Evolutionary conservation across 1,140 invertebrate species (phyloP).

Genomic region (Bombus affinis): DNA sequence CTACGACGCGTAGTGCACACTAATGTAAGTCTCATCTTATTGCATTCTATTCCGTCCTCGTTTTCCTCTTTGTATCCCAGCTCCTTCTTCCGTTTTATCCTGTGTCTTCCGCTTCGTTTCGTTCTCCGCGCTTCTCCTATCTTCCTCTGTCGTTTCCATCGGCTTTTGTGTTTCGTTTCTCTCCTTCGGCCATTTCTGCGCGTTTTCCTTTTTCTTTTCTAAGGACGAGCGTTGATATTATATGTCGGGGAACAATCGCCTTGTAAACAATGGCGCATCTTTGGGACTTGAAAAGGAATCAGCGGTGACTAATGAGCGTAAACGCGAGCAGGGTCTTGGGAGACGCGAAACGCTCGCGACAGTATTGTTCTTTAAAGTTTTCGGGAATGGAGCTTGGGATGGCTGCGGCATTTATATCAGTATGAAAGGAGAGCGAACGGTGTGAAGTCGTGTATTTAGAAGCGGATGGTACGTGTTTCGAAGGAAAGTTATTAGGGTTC

Average conservation of each 20-base stretch:
- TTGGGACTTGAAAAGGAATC: constrained; percentile 24
- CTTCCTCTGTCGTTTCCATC: too few species aligned
- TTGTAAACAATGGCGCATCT: constrained; percentile 45
- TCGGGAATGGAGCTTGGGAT: neutral
- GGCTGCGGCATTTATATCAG: neutral
- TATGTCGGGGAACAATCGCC: constrained; percentile 24
- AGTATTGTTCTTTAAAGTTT: constrained; percentile 41
- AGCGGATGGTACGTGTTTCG: neutral
- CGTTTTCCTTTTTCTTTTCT: neutral
- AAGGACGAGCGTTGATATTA: constrained; percentile 13
- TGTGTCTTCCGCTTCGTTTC: neutral
- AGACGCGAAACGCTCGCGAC: neutral
- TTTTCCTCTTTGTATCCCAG: neutral
- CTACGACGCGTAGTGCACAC: constrained; percentile 61
- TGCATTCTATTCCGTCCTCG: constrained; percentile 32
- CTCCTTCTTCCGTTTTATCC: neutral
- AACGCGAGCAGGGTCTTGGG: neutral
- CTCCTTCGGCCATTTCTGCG: neutral
- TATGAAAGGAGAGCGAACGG: neutral
- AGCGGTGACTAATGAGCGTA: constrained; percentile 43
- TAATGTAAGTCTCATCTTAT: constrained; percentile 62
- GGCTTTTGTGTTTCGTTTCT: neutral
- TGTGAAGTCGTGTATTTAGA: neutral
- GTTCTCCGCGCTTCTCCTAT: too few species aligned
- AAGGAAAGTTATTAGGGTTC: neutral